A percentile compares a stretch with the other conserved stretches of the same genome.
Evolutionary conservation across 2,888 invertebrate species (phyloP).

Genomic region (Nymphalis urticae): DNA sequence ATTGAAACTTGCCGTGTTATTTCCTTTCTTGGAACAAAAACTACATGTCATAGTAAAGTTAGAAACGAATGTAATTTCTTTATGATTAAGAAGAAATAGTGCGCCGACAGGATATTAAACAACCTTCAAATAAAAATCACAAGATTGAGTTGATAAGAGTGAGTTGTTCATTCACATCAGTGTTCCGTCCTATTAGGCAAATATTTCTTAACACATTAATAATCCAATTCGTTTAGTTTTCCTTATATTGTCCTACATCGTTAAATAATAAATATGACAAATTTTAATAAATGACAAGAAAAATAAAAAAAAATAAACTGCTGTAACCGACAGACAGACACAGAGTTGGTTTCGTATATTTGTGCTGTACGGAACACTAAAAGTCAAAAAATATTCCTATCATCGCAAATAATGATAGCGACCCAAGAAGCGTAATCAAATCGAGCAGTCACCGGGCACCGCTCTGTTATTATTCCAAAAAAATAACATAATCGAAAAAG

Average conservation of each 20-base stretch:
- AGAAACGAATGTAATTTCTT: slow-evolving; percentile 29
- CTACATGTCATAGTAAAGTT: slow-evolving; percentile 24
- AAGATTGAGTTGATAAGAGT: too few relatives aligned
- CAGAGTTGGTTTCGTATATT: too few relatives aligned
- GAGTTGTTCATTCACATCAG: too few relatives aligned
- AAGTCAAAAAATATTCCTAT: slow-evolving; percentile 66
- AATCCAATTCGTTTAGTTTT: too few relatives aligned
- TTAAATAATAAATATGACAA: too few relatives aligned
- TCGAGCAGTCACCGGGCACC: slow-evolving; percentile 54
- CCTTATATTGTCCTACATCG: too few relatives aligned
- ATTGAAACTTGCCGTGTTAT: slow-evolving; percentile 24
- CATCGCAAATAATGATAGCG: slow-evolving; percentile 77
- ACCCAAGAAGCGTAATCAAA: slow-evolving; percentile 54
- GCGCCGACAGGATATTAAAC: slow-evolving; percentile 38
- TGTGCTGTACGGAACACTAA: too few relatives aligned
- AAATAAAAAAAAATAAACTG: too few relatives aligned
- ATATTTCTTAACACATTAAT: too few relatives aligned
- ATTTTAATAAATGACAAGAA: too few relatives aligned
- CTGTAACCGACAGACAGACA: too few relatives aligned
- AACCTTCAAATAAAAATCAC: slow-evolving; percentile 46
- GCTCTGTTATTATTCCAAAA: slow-evolving; percentile 66
- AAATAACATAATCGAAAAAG: slow-evolving; percentile 50
- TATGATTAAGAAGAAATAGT: slow-evolving; percentile 32
- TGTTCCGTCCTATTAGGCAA: too few relatives aligned
- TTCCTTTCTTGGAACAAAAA: slow-evolving; percentile 35